Evolutionary conservation across 2,113 vertebrate genomes (phyloP).

Genomic region (Phasianus colchicus): DNA sequence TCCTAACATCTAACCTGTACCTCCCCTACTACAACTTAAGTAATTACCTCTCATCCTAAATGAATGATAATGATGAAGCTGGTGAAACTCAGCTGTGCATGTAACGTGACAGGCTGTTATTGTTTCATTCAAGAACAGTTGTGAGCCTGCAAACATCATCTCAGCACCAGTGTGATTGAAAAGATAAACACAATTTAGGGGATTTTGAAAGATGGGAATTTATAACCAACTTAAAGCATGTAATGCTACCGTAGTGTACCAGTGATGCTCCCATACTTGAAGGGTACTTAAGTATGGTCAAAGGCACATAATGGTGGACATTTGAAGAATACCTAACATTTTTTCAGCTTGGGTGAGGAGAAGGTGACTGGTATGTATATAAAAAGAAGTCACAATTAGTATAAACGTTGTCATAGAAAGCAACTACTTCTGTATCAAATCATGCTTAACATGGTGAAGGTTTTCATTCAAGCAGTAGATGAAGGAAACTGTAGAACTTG

Average conservation of each 20-base stretch:
- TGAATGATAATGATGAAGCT: neutral
- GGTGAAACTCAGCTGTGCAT: neutral
- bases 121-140: neutral
- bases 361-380: neutral
- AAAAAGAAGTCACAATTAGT: neutral
- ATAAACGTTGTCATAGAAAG: neutral
- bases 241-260: rapidly evolving
- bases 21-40: too few relatives aligned
- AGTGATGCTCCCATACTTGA: neutral
- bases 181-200: neutral
- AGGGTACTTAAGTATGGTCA: neutral
- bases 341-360: neutral
- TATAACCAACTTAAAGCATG: neutral
- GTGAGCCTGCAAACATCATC: rapidly evolving
- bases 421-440: neutral
- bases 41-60: too few relatives aligned
- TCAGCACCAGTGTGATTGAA: neutral
- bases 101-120: neutral
- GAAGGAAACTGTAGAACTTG: neutral
- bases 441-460: neutral
- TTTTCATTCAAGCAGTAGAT: neutral
- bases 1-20: too few relatives aligned
- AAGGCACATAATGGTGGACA: rapidly evolving
- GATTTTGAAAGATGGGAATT: neutral
- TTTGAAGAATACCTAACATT: neutral